Conservation (phyloP, 1,140 invertebrate genomes). For the Rhynchophorus ferrugineus region DNA sequence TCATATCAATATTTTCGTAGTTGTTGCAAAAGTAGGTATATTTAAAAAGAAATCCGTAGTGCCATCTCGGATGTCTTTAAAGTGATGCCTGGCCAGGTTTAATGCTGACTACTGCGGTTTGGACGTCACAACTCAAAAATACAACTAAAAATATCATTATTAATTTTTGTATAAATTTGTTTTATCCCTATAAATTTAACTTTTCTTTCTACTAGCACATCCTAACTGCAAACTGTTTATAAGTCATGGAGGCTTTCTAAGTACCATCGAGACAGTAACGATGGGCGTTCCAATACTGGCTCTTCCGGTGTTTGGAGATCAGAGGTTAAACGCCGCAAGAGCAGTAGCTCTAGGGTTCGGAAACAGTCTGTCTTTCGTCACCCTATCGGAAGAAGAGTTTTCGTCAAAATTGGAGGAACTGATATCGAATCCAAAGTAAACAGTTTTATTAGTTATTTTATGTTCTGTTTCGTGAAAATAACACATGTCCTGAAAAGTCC, state of each 20-base stretch:
- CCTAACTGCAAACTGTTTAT: slow-evolving; percentile 43
- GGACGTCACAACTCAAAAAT: too few relatives aligned
- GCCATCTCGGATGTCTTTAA: too few relatives aligned
- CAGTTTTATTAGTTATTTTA: neutral
- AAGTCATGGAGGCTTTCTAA: slow-evolving; percentile 47
- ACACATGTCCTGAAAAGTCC: too few relatives aligned
- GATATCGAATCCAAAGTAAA: slow-evolving; percentile 32
- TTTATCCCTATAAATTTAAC: too few relatives aligned
- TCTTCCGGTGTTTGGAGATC: slow-evolving; percentile 38
- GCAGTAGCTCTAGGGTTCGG: slow-evolving; percentile 30
- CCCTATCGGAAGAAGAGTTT: slow-evolving; percentile 34
- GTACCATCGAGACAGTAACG: slow-evolving; percentile 44
- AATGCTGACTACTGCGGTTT: too few relatives aligned
- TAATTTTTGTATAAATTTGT: too few relatives aligned
- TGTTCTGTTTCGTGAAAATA: neutral
- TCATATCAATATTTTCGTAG: too few relatives aligned
- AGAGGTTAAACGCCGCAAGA: slow-evolving; percentile 33
- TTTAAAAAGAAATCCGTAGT: too few relatives aligned
- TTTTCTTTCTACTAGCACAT: slow-evolving; percentile 33
- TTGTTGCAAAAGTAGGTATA: too few relatives aligned
- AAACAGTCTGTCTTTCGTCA: slow-evolving; percentile 27
- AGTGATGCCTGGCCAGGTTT: too few relatives aligned
- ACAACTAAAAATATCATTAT: too few relatives aligned
- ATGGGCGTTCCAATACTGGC: slow-evolving; percentile 45
- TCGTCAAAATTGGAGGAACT: slow-evolving; percentile 27